Evolutionary conservation across 2,797 vertebrate genomes (phyloP).

Genomic region (Bovichtus diacanthus): DNA sequence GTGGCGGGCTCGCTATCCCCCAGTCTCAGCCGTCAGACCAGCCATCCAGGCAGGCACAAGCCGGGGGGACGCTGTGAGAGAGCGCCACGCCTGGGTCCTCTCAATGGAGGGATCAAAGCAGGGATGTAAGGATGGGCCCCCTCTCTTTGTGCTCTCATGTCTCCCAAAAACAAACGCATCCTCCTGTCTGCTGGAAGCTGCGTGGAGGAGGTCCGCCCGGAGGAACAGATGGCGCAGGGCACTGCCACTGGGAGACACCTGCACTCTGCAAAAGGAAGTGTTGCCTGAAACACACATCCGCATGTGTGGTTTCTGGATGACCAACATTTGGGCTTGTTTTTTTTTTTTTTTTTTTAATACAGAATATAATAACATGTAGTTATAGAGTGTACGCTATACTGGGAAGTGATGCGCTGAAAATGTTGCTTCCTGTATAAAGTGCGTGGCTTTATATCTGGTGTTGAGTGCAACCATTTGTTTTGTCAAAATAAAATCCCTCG

Average conservation of each 20-base stretch:
- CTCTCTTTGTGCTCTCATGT: constrained; percentile 77
- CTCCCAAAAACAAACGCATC: constrained; percentile 80
- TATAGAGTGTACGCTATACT: background rate
- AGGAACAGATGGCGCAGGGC: constrained; percentile 76
- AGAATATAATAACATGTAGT: background rate
- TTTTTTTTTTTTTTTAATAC: constrained; percentile 6
- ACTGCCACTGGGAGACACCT: constrained; percentile 54
- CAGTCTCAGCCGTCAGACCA: constrained; percentile 46
- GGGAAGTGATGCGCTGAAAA: background rate
- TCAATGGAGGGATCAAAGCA: constrained; percentile 80
- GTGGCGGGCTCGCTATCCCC: constrained; percentile 48
- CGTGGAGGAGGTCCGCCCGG: constrained; percentile 43
- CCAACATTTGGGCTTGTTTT: background rate
- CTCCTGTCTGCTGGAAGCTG: constrained; percentile 62
- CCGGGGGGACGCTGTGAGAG: constrained; percentile 18
- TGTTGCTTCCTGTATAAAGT: background rate
- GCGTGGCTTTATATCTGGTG: background rate
- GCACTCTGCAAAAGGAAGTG: constrained; percentile 35
- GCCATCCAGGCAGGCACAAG: constrained; percentile 64
- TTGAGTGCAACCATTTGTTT: background rate
- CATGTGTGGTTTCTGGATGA: constrained; percentile 21
- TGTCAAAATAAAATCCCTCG: background rate
- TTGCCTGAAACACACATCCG: constrained; percentile 32
- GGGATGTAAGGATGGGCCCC: constrained; percentile 74
- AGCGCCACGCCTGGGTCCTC: constrained; percentile 60